Base-by-base conservation (phyloP, 2,113 vertebrate species). In the Turdus rufiventris region DNA sequence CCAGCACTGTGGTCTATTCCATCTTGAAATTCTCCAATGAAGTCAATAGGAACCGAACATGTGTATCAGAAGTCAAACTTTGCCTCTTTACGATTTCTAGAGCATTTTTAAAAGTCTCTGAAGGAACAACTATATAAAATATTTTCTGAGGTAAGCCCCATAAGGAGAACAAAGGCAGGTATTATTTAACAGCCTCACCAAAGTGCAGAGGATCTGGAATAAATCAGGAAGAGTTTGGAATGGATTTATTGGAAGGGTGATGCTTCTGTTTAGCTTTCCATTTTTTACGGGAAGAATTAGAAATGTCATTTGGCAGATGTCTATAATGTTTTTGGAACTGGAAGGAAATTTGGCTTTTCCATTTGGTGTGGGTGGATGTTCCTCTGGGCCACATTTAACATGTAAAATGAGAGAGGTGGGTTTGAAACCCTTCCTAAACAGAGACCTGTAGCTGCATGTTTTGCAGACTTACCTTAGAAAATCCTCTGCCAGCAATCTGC, bases 221-320 rank as follows among this genome's bases (percentile, higher is more conserved):
- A 43, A 91, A 93, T 96, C 78, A 91, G 92, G 80, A 94, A 91
- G 88, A 83, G 70, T 85, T 97, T 97, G 87, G 89, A 96, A 81
- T 85, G 68, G 90, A 82, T 88, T 89, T 90, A 74, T 90, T 96
- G 80, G 45, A 97, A 97, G 92, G 47, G 48, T 76, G 91, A 90
- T 96, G 89, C 92, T 95, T 94, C 94, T 94, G 85, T 94, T 73
- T 75, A 86, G 86, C 84, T 86, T 96, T 95, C 93, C 85, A 67
- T 94, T 83, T 96, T 96, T 97, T 95, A 93, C 8, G 74, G 77
- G 93, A 96, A 96, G 91, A 91, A 93, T 94, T 97, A 97, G 92
- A 97, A 96, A 87, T 95, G 95, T 96, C 91, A 74, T 88, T 95
- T 97, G 95, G 88, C 85, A 96, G 83, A 94, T 95, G 84, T 34